Conservation (phyloP, 1,140 invertebrate species). For the Parapsyche elsis region DNA sequence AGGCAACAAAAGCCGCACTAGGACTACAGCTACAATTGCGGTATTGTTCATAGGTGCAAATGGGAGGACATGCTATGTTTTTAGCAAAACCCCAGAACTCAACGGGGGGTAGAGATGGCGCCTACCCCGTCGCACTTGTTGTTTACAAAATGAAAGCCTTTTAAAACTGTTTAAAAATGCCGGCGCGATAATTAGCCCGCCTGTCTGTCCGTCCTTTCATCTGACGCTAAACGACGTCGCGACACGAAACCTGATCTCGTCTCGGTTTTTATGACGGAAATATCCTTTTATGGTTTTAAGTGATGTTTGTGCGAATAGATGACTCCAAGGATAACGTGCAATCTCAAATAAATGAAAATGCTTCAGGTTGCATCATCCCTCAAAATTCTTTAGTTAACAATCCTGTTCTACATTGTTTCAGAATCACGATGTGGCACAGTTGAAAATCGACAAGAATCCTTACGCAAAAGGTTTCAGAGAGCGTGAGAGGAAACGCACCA, state of each 20-base stretch:
- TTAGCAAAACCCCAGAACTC: background rate
- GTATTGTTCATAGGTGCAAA: slow-evolving; percentile 26
- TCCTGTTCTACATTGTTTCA: slow-evolving; percentile 5
- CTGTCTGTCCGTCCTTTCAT: background rate
- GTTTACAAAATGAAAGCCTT: slow-evolving; percentile 29
- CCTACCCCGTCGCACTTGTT: slow-evolving; percentile 12
- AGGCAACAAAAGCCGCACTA: background rate
- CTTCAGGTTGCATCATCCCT: too few relatives aligned
- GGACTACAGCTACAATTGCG: background rate
- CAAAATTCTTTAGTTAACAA: background rate
- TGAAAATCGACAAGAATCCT: slow-evolving; percentile 40
- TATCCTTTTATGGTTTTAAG: slow-evolving; percentile 28
- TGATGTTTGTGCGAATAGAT: slow-evolving; percentile 27
- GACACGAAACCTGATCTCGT: slow-evolving; percentile 37
- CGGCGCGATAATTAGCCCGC: slow-evolving; percentile 36
- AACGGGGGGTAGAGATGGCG: slow-evolving; percentile 11
- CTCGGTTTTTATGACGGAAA: slow-evolving; percentile 34
- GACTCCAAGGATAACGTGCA: slow-evolving; percentile 4
- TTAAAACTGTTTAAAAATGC: slow-evolving; percentile 7
- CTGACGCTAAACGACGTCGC: slow-evolving; percentile 38
- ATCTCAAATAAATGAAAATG: too few relatives aligned
- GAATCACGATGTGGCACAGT: slow-evolving; percentile 28
- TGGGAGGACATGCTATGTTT: background rate
- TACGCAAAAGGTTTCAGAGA: slow-evolving; percentile 39
- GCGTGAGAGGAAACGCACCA: slow-evolving; percentile 20